Base-by-base conservation (phyloP, 1,140 invertebrate genomes). In the Papilio machaon region DNA sequence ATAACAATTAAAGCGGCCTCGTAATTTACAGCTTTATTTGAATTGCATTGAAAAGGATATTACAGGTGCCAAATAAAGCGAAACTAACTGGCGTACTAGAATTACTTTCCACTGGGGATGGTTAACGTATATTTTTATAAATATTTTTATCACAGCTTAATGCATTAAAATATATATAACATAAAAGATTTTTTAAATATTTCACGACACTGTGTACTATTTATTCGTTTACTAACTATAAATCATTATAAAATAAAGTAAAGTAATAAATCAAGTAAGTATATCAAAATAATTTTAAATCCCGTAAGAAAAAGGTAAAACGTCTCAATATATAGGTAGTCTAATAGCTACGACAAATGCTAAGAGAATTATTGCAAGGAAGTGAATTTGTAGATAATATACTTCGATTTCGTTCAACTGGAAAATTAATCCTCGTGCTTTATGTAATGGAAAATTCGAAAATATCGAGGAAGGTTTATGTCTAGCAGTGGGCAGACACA, bases 361-460 rank as follows among this genome's bases (percentile, higher is more conserved):
- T 64, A 64, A 23, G 9, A 64, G 11, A 64, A 30, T 64, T 30
- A 64, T 64, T 64, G 19, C 23, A 64, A 64, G 60, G 19, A 64
- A 64, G 60, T 64, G 60, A 64, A 64, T 64, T 19, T n/a, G 60
- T 13, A 64, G 60, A n/a, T 64, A 64, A 64, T 64, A 64, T 64
- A 64, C 60, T 64, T 30, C 60, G 60, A 64, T 11, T 64, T 30
- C 60, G 19, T 64, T 64, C 60, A 64, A 64, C 60, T 30, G 60
- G 60, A 64, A 67, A 67, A 67, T 67, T 30, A 67, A 30, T 67
- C 10, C 30, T 15, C 6, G 64, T 67, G 64, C 64, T 67, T 67
- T 67, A 67, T 67, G 64, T 67, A 67, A 67, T 67, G 64, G 64
- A 67, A 67, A 67, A 67, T 67, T 67, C n/a, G n/a, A n/a, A n/a